phyloP scores from a whole-genome alignment of 2,113 vertebrate genomes.

The Myotis davidii region DNA sequence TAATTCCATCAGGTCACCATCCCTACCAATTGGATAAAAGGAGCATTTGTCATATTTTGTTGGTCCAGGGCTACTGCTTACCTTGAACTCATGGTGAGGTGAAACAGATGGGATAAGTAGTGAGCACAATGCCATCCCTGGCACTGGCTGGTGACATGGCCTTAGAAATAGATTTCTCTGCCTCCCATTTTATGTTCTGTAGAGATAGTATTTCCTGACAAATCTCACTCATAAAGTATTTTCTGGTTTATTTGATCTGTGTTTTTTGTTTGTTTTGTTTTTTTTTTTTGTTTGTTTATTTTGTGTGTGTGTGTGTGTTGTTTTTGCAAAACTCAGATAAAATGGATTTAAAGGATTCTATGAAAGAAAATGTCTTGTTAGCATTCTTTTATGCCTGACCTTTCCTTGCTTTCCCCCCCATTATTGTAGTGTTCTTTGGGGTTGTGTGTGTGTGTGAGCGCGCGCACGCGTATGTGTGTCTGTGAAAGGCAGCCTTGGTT shows the following conservation, averaged over 20 bases:
- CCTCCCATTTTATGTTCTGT: not conserved
- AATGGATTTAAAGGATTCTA: not conserved
- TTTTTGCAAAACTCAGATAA: not conserved
- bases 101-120: not conserved
- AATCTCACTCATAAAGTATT: not conserved
- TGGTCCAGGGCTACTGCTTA: not conserved
- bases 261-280: not conserved
- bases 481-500: not conserved
- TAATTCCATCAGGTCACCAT: not conserved
- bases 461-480: too few species aligned
- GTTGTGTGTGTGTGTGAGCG: too few species aligned
- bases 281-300: not conserved
- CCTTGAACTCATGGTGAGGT: not conserved
- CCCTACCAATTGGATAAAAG: not conserved
- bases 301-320: not conserved
- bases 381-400: not conserved
- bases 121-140: not conserved
- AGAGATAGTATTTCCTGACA: not conserved
- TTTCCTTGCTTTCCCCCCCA: not conserved
- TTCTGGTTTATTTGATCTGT: not conserved
- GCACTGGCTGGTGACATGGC: not conserved
- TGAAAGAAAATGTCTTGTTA: not conserved
- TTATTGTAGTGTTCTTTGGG: not conserved
- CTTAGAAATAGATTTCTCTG: not conserved
- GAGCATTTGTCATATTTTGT: not conserved